Percentiles rank a stretch among this genome's conserved stretches.
These are phyloP conservation scores for Manduca sexta DNA, from an alignment of 1,140 invertebrate species.

Conservation along the genomic window DNA sequence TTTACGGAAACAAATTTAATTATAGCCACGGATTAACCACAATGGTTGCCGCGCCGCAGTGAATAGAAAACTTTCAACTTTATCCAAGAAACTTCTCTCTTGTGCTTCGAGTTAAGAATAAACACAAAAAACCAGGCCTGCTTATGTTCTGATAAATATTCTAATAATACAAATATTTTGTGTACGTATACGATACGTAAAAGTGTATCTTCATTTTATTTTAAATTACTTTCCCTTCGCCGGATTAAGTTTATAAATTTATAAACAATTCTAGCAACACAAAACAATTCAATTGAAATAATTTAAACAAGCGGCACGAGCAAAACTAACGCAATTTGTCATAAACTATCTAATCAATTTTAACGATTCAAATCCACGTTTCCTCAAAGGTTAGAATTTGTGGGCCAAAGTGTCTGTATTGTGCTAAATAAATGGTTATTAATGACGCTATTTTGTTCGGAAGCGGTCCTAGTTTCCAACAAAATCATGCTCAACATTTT, in stretches of 20 bases:
- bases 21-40: constrained; percentile 61
- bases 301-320: neutral
- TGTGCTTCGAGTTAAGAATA: constrained; percentile 35
- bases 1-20: constrained; percentile 67
- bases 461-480: neutral
- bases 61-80: constrained; percentile 61
- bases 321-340: constrained; percentile 47
- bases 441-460: constrained; percentile 37
- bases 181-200: no score
- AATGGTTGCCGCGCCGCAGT: constrained; percentile 49
- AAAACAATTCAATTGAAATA: neutral
- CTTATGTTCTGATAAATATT: constrained; percentile 25
- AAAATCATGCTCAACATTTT: neutral
- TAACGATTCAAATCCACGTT: constrained; percentile 66
- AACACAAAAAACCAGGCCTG: constrained; percentile 34
- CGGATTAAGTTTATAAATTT: no score
- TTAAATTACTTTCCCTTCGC: no score
- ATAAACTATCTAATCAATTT: constrained; percentile 67
- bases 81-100: constrained; percentile 42
- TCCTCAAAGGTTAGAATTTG: constrained; percentile 60
- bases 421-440: constrained; percentile 71
- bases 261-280: neutral
- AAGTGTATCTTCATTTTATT: no score
- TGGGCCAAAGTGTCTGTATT: constrained; percentile 62
- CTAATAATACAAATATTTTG: neutral